Evolutionary conservation across 2,113 vertebrate species (phyloP), one percentile per base, ranked within the genome.

Genomic region (Dasyurus viverrinus): DNA sequence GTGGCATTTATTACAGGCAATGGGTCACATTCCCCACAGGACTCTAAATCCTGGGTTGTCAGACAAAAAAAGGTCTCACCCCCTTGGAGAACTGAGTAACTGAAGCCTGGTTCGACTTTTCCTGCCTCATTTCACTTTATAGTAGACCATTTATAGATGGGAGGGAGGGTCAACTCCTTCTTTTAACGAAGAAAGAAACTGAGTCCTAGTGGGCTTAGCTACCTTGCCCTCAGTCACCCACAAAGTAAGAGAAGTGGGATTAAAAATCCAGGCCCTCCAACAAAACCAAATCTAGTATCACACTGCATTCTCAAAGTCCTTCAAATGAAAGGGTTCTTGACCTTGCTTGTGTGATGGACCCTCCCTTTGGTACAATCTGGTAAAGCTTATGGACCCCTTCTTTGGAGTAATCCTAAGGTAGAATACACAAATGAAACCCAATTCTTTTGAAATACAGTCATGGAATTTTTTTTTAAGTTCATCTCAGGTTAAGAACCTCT

Each of bases 121-220:
- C 7, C 14, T 60, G 68, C 90, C 90, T 93, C 53, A 93, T 24
- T 96, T 94, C 19, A 42, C 36, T 84, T 84, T 42, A 84, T 8
- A 84, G n/a, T 23, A 22, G 36, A 84, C 36, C 68, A n/a, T n/a
- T n/a, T 76, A 76, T 76, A 76, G 36, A 16, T 23, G 7, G 16
- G 68, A 84, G 19, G n/a, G 68, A 84, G 19, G n/a, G n/a, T 84
- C 19, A n/a, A 84, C 16, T 42, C n/a, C 68, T 22, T 42, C 68
- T 22, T 42, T 84, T 84, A 42, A 68, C n/a, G 42, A 84, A 84
- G 68, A 36, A 76, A 19, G 19, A 84, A 22, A 84, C 19, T 22
- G 19, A 84, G n/a, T 84, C 68, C 19, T 42, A 22, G 68, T 42
- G 36, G 2, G 36, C 68, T 84, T 42, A 84, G 25, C 16, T 42